phyloP scores from a whole-genome alignment of 2,797 vertebrate genomes.

The Mormyrus proboscirostris region DNA sequence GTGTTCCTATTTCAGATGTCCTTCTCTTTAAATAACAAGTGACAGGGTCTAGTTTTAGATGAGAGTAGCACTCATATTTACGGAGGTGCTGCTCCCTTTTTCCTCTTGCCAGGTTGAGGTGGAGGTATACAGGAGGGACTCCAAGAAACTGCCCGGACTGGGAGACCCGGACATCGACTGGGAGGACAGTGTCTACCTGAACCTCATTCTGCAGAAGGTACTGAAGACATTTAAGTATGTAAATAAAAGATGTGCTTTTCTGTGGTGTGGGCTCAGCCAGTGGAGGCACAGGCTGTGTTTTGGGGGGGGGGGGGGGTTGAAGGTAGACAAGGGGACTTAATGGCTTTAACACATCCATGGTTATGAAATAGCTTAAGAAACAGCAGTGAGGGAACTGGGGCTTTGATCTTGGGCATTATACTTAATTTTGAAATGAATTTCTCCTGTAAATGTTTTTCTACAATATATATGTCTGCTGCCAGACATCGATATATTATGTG shows the following conservation, averaged over 20 bases:
- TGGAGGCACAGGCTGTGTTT: background rate
- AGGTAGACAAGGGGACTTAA: background rate
- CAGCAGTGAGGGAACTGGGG: background rate
- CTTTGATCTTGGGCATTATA: background rate
- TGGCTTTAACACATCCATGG: background rate
- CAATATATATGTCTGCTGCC: background rate
- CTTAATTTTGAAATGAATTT: background rate
- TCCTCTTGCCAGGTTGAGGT: slow-evolving; percentile 75
- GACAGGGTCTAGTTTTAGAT: background rate
- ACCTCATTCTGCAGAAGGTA: slow-evolving; percentile 95
- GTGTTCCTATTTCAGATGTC: background rate
- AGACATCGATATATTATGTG: background rate
- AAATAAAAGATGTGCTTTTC: background rate
- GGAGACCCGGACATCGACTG: slow-evolving; percentile 97
- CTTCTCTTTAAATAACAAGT: background rate
- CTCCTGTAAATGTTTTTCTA: background rate
- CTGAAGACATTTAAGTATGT: background rate
- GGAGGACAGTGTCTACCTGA: slow-evolving; percentile 97
- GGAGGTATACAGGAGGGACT: slow-evolving; percentile 93
- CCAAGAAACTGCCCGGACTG: slow-evolving; percentile 92
- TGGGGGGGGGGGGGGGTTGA: background rate
- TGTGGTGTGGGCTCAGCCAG: background rate
- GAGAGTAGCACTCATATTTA: background rate
- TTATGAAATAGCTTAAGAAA: background rate
- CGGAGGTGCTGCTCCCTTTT: background rate